These are phyloP conservation scores for Nothoprocta perdicaria DNA, from an alignment of 2,113 vertebrate species.

Conservation along the genomic window DNA sequence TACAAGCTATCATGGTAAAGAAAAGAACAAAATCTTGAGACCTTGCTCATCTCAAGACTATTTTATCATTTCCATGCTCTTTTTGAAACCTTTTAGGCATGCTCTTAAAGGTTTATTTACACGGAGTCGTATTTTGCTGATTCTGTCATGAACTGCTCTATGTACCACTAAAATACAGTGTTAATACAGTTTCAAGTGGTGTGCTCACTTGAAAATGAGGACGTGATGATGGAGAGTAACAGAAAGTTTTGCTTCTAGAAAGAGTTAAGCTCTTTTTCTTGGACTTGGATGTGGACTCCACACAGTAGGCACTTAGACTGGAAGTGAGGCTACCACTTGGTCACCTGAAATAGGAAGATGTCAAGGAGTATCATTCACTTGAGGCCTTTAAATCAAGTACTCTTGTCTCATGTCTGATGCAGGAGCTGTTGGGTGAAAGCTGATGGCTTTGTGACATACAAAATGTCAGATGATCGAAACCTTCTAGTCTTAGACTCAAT, in stretches of 20 bases:
- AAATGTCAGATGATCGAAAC: not conserved
- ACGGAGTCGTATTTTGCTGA: not conserved
- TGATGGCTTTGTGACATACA: not conserved
- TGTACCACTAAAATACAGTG: not conserved
- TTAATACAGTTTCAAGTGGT: not conserved
- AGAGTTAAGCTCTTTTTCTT: not conserved
- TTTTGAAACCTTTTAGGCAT: not conserved
- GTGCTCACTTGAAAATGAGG: not conserved
- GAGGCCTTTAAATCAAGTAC: not conserved
- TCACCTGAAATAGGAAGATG: not conserved
- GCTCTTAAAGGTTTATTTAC: not conserved
- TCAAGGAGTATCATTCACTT: not conserved
- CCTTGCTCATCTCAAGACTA: not conserved
- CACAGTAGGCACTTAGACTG: accelerated
- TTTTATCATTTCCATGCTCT: not conserved
- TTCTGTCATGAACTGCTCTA: not conserved
- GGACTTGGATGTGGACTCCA: not conserved
- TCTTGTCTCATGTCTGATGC: not conserved
- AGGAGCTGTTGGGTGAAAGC: not conserved
- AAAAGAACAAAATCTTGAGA: not conserved
- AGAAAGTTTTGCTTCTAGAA: not conserved
- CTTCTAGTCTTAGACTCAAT: accelerated
- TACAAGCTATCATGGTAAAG: not conserved
- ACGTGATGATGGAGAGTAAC: not conserved
- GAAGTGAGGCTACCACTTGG: not conserved